These are phyloP conservation scores for Polylopha cassiicola DNA, from an alignment of 2,888 invertebrate species.

Conservation along the genomic window DNA sequence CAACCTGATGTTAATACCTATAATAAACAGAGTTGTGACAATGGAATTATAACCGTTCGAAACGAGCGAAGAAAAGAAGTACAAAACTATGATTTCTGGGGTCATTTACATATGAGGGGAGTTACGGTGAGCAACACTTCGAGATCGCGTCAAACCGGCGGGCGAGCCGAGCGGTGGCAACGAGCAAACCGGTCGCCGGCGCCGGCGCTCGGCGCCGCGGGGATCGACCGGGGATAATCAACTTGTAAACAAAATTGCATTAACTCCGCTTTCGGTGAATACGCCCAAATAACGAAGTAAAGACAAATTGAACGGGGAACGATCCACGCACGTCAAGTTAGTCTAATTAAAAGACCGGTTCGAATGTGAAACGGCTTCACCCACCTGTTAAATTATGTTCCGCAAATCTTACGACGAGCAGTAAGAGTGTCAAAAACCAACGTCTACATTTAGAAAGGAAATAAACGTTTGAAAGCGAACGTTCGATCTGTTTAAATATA, in stretches of 20 bases:
- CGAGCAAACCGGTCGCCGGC: slow-evolving; percentile 72
- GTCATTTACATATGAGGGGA: slow-evolving; percentile 70
- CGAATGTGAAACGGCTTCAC: no score
- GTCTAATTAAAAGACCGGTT: slow-evolving; percentile 22
- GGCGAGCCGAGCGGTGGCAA: slow-evolving; percentile 62
- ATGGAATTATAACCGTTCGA: slow-evolving; percentile 16
- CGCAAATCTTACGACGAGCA: no score
- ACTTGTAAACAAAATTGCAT: slow-evolving; percentile 73
- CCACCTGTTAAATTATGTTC: no score
- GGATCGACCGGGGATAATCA: slow-evolving; percentile 57
- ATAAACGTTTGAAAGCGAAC: no score
- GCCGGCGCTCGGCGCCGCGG: slow-evolving; percentile 43
- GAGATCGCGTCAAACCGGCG: slow-evolving; percentile 74
- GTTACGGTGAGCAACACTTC: slow-evolving; percentile 62
- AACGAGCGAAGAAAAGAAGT: slow-evolving; percentile 6
- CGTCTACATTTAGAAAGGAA: no score
- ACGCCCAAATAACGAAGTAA: slow-evolving; percentile 29
- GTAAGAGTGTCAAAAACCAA: no score
- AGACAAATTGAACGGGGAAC: slow-evolving; percentile 30
- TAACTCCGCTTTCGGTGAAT: slow-evolving; percentile 46
- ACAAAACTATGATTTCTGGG: slow-evolving; percentile 47
- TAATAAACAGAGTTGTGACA: slow-evolving; percentile 6
- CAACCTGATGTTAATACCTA: slow-evolving; percentile 1
- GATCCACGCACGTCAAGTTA: slow-evolving; percentile 27
- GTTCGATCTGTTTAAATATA: no score